Conservation (phyloP, 2,888 invertebrate species). For the Amiota minor region DNA sequence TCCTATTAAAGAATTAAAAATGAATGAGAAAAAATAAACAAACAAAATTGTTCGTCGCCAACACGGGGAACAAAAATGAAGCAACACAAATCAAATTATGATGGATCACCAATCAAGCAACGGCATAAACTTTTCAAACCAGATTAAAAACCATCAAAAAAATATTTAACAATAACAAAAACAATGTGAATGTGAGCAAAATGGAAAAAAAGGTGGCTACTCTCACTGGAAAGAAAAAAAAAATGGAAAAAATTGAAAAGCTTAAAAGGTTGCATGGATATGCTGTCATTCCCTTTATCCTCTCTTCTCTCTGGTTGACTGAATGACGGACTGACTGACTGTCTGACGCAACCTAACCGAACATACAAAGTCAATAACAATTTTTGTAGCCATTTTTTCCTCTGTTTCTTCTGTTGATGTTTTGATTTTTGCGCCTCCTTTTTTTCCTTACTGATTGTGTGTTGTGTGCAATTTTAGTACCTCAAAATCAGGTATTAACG, state of each 20-base stretch:
- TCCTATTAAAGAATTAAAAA: too few relatives aligned
- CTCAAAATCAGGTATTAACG: slow-evolving; percentile 59
- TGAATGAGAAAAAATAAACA: too few relatives aligned
- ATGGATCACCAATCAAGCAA: slow-evolving; percentile 73
- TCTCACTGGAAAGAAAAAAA: slow-evolving; percentile 57
- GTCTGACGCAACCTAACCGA: not conserved
- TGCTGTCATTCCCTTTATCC: not conserved
- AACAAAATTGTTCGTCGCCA: too few relatives aligned
- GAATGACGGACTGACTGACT: not conserved
- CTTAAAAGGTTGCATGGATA: slow-evolving; percentile 4
- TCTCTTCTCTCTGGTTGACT: not conserved
- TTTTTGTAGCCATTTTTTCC: slow-evolving; percentile 61
- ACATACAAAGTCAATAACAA: slow-evolving; percentile 54
- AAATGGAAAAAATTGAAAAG: slow-evolving; percentile 38
- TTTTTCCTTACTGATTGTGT: slow-evolving; percentile 45
- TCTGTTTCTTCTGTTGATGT: slow-evolving; percentile 14
- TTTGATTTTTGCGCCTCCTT: slow-evolving; percentile 5
- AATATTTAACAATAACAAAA: not conserved
- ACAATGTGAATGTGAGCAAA: not conserved
- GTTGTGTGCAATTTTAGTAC: slow-evolving; percentile 14
- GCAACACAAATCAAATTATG: slow-evolving; percentile 60
- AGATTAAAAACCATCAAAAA: slow-evolving; percentile 17
- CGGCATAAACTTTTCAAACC: slow-evolving; percentile 57
- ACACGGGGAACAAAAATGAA: too few relatives aligned
- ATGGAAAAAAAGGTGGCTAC: slow-evolving; percentile 51